Base-by-base conservation (phyloP, 2,888 invertebrate species). In the Acleris cristana region DNA sequence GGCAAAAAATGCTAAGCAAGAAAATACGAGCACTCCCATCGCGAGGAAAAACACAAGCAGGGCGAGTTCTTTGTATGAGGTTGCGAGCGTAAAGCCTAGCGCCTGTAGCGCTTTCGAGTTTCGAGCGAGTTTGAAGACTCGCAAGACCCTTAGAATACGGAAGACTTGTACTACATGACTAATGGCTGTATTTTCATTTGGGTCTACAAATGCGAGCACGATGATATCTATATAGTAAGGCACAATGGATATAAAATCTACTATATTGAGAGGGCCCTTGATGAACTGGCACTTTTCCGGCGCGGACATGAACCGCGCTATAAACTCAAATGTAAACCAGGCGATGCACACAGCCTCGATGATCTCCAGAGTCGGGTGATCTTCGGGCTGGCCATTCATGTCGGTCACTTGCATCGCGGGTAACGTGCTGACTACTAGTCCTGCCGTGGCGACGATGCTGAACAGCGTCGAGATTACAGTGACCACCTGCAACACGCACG, bases 271-370 rank as follows among this genome's bases (percentile, higher is more conserved):
- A 92, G 98, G 98, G 86, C 98, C 98, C 93, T 99, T 99, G 95
- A 99, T 98, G 95, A 99, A 99, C 93, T 99, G 98, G 98, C 99
- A 99, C 93, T 99, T 99, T 94, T 98, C 98, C 87, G 99, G 99
- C 81, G 99, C 98, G 83, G 99, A 98, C 95, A 98, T 98, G 94
- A 99, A 98, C 86, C 99, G 96, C 75, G 93, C 87, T 84, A 97
- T 95, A 94, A 99, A 99, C 93, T 99, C 99, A 88, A 99, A 95
- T 76, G 99, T 99, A 94, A 99, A 99, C 99, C 99, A 99, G 80
- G 98, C 98, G 94, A 99, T 99, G 95, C 99, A 99, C 85, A 99
- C 98, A 78, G 98, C 98, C 93, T 99, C 99, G 85, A 99, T 97
- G 96, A 98, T 97, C 88, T 98, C 98, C 93, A 99, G 96, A 94